Conservation (phyloP, 2,113 vertebrate species). For the Ovis canadensis region DNA sequence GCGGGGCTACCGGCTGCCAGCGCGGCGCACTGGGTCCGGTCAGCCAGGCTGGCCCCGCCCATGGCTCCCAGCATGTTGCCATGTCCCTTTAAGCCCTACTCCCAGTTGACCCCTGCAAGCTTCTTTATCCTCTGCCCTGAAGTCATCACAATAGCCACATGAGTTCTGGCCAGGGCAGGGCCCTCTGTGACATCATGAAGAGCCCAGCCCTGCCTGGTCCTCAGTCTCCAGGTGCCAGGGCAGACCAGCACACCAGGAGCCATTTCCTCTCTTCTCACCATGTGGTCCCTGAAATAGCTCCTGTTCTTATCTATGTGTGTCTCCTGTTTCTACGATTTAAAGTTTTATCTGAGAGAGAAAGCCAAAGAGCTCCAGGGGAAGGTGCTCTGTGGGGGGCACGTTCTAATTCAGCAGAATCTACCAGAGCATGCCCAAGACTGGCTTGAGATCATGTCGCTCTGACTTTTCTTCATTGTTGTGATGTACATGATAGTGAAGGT, state of each 20-base stretch:
- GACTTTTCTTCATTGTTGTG: background rate
- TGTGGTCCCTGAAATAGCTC: background rate
- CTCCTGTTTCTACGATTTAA: background rate
- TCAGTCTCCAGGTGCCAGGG: background rate
- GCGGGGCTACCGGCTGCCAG: too few relatives aligned
- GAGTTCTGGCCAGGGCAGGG: fast-evolving
- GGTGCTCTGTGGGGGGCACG: background rate
- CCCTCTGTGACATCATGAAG: fast-evolving
- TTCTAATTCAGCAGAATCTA: background rate
- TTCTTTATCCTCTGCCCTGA: background rate
- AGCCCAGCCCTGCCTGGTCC: background rate
- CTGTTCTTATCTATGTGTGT: background rate
- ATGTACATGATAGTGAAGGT: background rate
- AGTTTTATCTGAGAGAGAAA: background rate
- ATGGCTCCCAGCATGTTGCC: background rate
- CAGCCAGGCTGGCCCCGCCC: too few relatives aligned
- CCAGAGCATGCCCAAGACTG: background rate
- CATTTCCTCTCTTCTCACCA: background rate
- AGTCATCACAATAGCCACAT: background rate
- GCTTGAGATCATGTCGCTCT: background rate
- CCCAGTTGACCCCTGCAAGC: background rate
- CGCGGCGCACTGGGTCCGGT: too few relatives aligned
- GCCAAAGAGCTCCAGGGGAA: background rate
- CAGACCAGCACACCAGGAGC: background rate
- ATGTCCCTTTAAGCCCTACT: background rate